Percentiles rank a stretch among this genome's conserved stretches.
Evolutionary conservation across 2,113 vertebrate genomes (phyloP).

Genomic region (Meleagris gallopavo): DNA sequence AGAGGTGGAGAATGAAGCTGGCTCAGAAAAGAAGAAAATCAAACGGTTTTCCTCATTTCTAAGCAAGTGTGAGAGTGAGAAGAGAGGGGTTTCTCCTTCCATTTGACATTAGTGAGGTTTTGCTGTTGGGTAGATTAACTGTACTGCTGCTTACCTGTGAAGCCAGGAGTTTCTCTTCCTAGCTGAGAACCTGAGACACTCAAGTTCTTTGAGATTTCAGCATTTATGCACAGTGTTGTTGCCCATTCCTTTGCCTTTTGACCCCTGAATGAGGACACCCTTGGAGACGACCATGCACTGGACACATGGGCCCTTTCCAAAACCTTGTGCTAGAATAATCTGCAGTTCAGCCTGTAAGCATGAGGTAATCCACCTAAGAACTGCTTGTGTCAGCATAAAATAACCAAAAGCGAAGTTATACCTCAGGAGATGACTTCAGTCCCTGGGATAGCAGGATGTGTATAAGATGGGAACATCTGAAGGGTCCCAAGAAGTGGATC

Average conservation of each 20-base stretch:
- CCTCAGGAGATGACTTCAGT: neutral
- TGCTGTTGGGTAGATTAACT: neutral
- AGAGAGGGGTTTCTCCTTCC: neutral
- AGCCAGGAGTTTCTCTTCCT: neutral
- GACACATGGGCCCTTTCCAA: neutral
- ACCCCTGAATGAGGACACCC: neutral
- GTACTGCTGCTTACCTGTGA: accelerated
- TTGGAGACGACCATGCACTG: neutral
- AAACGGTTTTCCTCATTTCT: neutral
- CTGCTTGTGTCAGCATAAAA: neutral
- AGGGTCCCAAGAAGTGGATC: neutral
- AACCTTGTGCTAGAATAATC: neutral
- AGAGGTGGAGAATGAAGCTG: neutral
- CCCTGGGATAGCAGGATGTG: neutral
- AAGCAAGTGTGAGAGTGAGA: neutral
- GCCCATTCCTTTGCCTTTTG: neutral
- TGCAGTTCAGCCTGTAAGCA: neutral
- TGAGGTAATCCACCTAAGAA: neutral
- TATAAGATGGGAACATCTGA: neutral
- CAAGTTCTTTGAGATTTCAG: accelerated
- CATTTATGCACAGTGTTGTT: neutral
- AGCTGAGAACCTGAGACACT: neutral
- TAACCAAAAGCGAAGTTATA: neutral
- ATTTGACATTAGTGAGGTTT: neutral
- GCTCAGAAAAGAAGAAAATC: neutral